Percentiles rank a stretch among this genome's conserved stretches.
These are phyloP conservation scores for Paratilapia polleni DNA, from an alignment of 2,113 vertebrate species.

Conservation along the genomic window DNA sequence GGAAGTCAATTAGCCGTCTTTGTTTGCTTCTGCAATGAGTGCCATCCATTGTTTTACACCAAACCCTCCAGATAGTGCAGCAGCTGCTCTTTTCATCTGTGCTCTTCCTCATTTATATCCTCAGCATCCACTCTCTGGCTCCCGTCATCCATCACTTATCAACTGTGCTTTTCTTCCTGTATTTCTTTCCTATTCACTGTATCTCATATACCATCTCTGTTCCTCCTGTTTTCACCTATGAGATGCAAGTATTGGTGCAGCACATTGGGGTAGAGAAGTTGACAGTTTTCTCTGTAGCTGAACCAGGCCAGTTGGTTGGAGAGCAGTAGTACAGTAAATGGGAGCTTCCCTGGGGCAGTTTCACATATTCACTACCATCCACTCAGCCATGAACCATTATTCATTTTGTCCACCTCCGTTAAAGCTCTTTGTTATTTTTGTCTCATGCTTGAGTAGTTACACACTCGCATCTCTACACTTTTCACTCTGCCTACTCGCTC, in stretches of 20 bases:
- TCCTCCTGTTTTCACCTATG: not conserved
- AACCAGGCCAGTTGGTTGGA: slow-evolving; percentile 26
- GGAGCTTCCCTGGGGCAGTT: slow-evolving; percentile 28
- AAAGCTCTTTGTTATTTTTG: slow-evolving; percentile 50
- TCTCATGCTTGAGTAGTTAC: slow-evolving; percentile 35
- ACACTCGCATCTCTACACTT: slow-evolving; percentile 14
- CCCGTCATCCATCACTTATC: not conserved
- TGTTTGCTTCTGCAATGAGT: slow-evolving; percentile 47
- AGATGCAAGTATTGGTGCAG: not conserved
- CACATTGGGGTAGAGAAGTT: not conserved
- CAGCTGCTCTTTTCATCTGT: slow-evolving; percentile 45
- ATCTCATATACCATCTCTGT: not conserved
- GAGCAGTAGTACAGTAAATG: slow-evolving; percentile 40
- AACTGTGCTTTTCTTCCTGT: not conserved
- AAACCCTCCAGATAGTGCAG: slow-evolving; percentile 23
- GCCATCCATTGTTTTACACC: slow-evolving; percentile 54
- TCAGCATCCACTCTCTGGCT: not conserved
- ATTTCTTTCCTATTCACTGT: not conserved
- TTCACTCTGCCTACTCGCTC: slow-evolving; percentile 10
- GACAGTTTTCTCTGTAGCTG: not conserved
- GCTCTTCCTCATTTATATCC: not conserved
- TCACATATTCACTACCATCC: slow-evolving; percentile 29
- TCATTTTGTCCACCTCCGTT: slow-evolving; percentile 38
- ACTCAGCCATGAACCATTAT: slow-evolving; percentile 42
- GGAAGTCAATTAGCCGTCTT: slow-evolving; percentile 50